Percentiles rank a stretch among this genome's conserved stretches.
Conservation (phyloP, 23 tunicate genomes). For the Styela plicata region DNA sequence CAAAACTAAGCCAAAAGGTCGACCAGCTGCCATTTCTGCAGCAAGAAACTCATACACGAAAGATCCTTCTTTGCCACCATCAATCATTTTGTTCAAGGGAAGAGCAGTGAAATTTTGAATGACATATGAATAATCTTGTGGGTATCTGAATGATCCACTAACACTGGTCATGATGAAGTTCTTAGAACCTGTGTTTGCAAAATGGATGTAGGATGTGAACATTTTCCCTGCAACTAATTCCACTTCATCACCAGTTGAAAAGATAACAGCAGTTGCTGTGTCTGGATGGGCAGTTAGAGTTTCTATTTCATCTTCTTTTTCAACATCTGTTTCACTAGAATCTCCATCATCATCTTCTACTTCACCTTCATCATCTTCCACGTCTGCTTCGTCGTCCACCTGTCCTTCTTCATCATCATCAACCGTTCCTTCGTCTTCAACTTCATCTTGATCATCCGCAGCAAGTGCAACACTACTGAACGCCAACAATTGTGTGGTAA, state of each 20-base stretch:
- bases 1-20: slow-evolving; percentile 83
- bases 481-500: slow-evolving; percentile 2
- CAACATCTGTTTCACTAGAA: not conserved
- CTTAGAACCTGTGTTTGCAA: slow-evolving; percentile 84
- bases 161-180: slow-evolving; percentile 88
- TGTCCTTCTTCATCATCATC: slow-evolving; percentile 36
- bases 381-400: slow-evolving; percentile 54
- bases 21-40: slow-evolving; percentile 90
- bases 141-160: slow-evolving; percentile 89
- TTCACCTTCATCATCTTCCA: slow-evolving; percentile 65
- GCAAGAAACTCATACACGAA: slow-evolving; percentile 70
- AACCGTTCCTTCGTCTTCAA: slow-evolving; percentile 52
- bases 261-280: slow-evolving; percentile 66
- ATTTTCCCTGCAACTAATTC: slow-evolving; percentile 73
- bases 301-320: slow-evolving; percentile 37
- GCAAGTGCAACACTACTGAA: not conserved
- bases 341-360: slow-evolving; percentile 34
- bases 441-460: slow-evolving; percentile 19
- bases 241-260: slow-evolving; percentile 72
- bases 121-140: slow-evolving; percentile 80
- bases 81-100: slow-evolving; percentile 87
- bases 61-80: slow-evolving; percentile 90
- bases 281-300: slow-evolving; percentile 74
- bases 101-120: slow-evolving; percentile 84
- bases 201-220: slow-evolving; percentile 68